A percentile compares a stretch with the other conserved stretches of the same genome.
Conservation (phyloP, 2,888 invertebrate species). For the Agrotis ipsilon region DNA sequence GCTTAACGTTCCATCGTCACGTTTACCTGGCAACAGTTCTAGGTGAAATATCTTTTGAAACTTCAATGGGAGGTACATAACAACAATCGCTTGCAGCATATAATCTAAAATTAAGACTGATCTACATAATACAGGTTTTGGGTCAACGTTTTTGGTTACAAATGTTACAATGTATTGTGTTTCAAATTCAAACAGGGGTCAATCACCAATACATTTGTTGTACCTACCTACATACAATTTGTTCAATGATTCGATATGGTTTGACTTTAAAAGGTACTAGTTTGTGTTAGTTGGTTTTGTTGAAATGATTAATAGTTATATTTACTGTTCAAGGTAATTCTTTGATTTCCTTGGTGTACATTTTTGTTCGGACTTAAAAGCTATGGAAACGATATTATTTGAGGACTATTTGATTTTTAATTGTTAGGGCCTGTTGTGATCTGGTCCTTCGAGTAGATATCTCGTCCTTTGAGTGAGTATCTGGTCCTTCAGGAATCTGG, state of each 20-base stretch:
- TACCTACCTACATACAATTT: constrained; percentile 10
- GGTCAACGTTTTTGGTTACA: constrained; percentile 37
- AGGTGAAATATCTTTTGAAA: neutral
- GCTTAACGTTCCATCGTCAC: too few species aligned
- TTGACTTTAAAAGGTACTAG: neutral
- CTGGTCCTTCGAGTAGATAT: neutral
- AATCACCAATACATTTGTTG: constrained; percentile 12
- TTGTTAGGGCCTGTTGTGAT: neutral
- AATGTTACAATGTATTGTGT: constrained; percentile 45
- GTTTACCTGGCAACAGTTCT: too few species aligned
- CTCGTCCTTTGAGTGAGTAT: neutral
- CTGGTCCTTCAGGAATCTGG: neutral
- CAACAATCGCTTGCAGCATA: constrained; percentile 24
- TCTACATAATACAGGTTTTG: constrained; percentile 32
- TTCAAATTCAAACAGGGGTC: constrained; percentile 31
- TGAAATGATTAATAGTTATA: constrained; percentile 2
- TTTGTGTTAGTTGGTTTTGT: neutral
- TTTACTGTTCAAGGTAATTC: constrained; percentile 3
- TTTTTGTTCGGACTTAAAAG: neutral
- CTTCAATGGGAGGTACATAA: constrained; percentile 1
- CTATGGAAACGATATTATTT: neutral
- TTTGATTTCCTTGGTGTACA: neutral
- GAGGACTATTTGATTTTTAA: neutral
- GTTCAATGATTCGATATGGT: constrained; percentile 21
- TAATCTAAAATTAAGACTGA: constrained; percentile 28